Evolutionary conservation across 2,797 vertebrate species (phyloP).

Genomic region (Sebastes hopkinsi): DNA sequence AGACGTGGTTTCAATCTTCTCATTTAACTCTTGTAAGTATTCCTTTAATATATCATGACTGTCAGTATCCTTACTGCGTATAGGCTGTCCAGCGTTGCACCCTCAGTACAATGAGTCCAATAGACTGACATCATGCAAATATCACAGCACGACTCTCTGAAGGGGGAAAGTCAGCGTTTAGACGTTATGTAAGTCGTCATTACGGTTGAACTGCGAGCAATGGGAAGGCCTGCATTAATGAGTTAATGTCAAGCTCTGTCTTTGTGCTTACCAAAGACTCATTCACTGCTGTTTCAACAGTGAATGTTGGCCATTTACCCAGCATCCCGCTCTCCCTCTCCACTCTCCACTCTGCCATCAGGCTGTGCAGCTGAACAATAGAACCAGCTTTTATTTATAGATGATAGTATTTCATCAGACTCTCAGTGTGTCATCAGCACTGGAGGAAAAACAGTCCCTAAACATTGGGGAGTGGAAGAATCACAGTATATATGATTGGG

Average conservation of each 20-base stretch:
- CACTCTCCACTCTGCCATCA: conserved; percentile 29
- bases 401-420: conserved; percentile 47
- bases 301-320: not conserved
- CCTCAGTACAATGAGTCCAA: not conserved
- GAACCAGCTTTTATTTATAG: conserved; percentile 51
- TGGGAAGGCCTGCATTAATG: conserved; percentile 31
- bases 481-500: not conserved
- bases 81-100: not conserved
- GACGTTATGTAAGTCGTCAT: conserved; percentile 52
- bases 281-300: conserved; percentile 33
- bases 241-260: conserved; percentile 40
- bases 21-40: not conserved
- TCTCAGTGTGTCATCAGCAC: conserved; percentile 28
- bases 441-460: conserved; percentile 1
- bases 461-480: not conserved
- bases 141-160: not conserved
- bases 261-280: conserved; percentile 19
- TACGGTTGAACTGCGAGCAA: conserved; percentile 45
- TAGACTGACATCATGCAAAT: conserved; percentile 4
- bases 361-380: conserved; percentile 24
- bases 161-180: not conserved
- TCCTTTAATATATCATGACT: not conserved
- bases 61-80: not conserved
- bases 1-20: not conserved
- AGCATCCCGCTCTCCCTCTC: conserved; percentile 1